Conservation (phyloP, 2,888 invertebrate species). For the Synanthedon formicaeformis region DNA sequence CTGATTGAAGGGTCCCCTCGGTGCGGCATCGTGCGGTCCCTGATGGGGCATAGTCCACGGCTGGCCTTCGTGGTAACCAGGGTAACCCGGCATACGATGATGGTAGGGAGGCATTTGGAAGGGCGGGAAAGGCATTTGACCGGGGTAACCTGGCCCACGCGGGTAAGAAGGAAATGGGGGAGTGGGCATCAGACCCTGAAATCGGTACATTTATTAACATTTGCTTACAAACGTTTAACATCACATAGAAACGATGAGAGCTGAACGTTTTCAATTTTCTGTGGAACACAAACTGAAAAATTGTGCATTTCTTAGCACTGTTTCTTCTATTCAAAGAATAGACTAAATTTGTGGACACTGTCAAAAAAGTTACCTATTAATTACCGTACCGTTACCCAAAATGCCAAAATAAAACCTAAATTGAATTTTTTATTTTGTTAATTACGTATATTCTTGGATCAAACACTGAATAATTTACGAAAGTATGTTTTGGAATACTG, state of each 20-base stretch:
- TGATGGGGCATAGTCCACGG: background rate
- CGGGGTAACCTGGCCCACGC: slow-evolving; percentile 24
- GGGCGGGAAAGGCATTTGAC: slow-evolving; percentile 37
- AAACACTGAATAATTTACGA: too few species aligned
- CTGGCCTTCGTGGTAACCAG: slow-evolving; percentile 2
- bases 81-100: slow-evolving; percentile 1
- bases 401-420: too few species aligned
- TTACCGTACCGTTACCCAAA: too few species aligned
- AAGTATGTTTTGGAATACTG: too few species aligned
- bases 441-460: too few species aligned
- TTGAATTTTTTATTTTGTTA: too few species aligned
- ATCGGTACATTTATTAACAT: slow-evolving; percentile 2
- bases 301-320: too few species aligned
- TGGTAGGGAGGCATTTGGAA: slow-evolving; percentile 35
- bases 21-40: slow-evolving; percentile 6
- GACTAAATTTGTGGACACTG: too few species aligned
- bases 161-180: slow-evolving; percentile 39
- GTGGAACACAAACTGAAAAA: too few species aligned
- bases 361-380: too few species aligned
- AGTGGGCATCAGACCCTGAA: slow-evolving; percentile 30
- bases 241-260: background rate
- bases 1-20: slow-evolving; percentile 4
- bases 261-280: too few species aligned
- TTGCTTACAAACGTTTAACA: background rate
- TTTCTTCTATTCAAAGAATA: too few species aligned